phyloP scores from a whole-genome alignment of 1,140 invertebrate genomes.

The Zaprionus inermis region DNA sequence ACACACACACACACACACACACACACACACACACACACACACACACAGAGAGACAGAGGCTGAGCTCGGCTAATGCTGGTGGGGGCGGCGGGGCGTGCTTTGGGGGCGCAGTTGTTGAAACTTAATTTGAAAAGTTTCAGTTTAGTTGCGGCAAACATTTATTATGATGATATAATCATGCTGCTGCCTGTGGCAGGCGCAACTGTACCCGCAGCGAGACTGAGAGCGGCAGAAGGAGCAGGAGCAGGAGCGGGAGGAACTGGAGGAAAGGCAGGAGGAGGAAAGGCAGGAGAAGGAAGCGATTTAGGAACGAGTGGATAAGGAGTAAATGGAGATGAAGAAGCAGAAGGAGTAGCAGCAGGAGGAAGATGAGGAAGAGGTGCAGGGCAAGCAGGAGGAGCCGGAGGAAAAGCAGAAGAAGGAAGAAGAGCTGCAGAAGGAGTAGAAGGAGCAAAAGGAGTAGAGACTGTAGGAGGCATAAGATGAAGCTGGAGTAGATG shows the following conservation, averaged over 20 bases:
- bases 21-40: slow-evolving; percentile 7
- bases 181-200: slow-evolving; percentile 44
- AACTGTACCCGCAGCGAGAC: slow-evolving; percentile 56
- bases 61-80: neutral
- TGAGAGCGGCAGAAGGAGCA: neutral
- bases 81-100: neutral
- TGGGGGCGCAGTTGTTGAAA: slow-evolving; percentile 51
- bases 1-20: slow-evolving; percentile 4
- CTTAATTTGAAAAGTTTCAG: slow-evolving; percentile 81
- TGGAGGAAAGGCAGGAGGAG: neutral
- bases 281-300: no score
- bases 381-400: no score
- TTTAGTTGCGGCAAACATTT: slow-evolving; percentile 73
- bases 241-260: neutral
- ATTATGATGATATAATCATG: slow-evolving; percentile 83
- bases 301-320: no score
- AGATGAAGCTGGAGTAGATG: no score
- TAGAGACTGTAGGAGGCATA: no score
- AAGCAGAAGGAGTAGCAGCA: no score
- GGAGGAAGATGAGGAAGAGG: no score
- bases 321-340: no score
- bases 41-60: slow-evolving; percentile 13
- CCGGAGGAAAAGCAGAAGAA: no score
- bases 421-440: no score
- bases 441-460: no score